These are phyloP conservation scores for Luperina testacea DNA, from an alignment of 2,888 invertebrate genomes.

Conservation along the genomic window DNA sequence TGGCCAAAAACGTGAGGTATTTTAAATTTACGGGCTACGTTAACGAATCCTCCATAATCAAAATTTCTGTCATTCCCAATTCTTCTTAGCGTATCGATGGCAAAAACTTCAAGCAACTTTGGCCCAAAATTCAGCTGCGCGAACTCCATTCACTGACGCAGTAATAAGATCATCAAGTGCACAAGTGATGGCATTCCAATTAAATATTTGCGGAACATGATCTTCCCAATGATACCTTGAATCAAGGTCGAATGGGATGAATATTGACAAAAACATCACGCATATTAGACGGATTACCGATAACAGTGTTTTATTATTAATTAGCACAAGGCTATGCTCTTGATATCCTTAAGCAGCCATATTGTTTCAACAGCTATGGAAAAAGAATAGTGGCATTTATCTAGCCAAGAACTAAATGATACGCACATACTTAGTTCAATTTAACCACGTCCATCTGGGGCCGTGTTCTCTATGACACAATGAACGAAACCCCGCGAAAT, in stretches of 20 bases:
- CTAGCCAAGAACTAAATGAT: not conserved
- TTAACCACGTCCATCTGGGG: too few relatives aligned
- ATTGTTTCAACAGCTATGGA: not conserved
- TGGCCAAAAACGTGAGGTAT: not conserved
- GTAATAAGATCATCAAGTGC: too few relatives aligned
- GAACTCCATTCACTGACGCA: too few relatives aligned
- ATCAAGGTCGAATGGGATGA: conserved; percentile 15
- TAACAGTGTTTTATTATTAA: conserved; percentile 10
- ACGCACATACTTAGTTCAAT: too few relatives aligned
- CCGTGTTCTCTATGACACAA: too few relatives aligned
- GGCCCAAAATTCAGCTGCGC: too few relatives aligned
- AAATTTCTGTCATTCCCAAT: not conserved
- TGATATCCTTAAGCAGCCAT: conserved; percentile 1
- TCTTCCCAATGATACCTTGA: conserved; percentile 1
- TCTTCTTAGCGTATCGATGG: too few relatives aligned
- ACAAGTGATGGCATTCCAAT: not conserved
- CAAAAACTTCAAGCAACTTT: too few relatives aligned
- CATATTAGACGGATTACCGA: conserved; percentile 20
- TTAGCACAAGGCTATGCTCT: conserved; percentile 22
- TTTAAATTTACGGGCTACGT: not conserved
- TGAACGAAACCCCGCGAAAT: too few relatives aligned
- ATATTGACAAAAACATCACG: conserved; percentile 8
- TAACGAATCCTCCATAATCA: too few relatives aligned
- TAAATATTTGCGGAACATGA: conserved; percentile 15
- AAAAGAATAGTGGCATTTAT: not conserved